A percentile compares a stretch with the other conserved stretches of the same genome.
These are phyloP conservation scores for Ganaspis brasiliensis DNA, from an alignment of 2,888 invertebrate species.

Conservation along the genomic window DNA sequence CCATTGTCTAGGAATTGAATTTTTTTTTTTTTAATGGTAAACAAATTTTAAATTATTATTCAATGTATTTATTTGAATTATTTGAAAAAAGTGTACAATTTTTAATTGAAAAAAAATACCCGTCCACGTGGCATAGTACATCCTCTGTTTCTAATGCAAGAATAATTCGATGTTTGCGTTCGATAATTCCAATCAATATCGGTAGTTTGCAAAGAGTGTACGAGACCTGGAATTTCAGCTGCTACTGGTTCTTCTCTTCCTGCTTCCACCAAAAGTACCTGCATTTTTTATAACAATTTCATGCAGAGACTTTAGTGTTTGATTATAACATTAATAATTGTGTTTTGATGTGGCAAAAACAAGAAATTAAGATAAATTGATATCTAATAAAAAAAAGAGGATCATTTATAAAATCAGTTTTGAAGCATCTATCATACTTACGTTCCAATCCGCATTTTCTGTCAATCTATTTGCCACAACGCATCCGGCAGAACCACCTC, in stretches of 20 bases:
- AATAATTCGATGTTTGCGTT: slow-evolving; percentile 90
- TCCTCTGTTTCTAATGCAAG: slow-evolving; percentile 90
- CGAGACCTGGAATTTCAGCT: slow-evolving; percentile 87
- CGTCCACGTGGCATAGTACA: slow-evolving; percentile 94
- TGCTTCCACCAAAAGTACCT: slow-evolving; percentile 88
- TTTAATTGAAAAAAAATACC: slow-evolving; percentile 72
- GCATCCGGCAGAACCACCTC: background rate
- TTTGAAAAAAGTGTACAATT: too few species aligned
- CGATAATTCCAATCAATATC: slow-evolving; percentile 96
- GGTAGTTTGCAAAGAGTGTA: slow-evolving; percentile 90
- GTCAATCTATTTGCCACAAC: background rate
- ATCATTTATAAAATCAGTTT: too few species aligned
- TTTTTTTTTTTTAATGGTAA: background rate
- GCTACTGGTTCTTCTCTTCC: slow-evolving; percentile 89
- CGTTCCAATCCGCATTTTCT: background rate
- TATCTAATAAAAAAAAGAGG: too few species aligned
- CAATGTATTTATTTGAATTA: too few species aligned
- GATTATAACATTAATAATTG: too few species aligned
- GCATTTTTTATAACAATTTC: too few species aligned
- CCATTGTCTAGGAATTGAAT: slow-evolving; percentile 80
- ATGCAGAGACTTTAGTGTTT: too few species aligned
- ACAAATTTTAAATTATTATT: too few species aligned
- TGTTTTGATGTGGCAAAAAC: too few species aligned
- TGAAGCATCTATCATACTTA: background rate
- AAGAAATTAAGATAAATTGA: too few species aligned